These are phyloP conservation scores for Leucophenga varia DNA, from an alignment of 1,140 invertebrate species.

Conservation along the genomic window DNA sequence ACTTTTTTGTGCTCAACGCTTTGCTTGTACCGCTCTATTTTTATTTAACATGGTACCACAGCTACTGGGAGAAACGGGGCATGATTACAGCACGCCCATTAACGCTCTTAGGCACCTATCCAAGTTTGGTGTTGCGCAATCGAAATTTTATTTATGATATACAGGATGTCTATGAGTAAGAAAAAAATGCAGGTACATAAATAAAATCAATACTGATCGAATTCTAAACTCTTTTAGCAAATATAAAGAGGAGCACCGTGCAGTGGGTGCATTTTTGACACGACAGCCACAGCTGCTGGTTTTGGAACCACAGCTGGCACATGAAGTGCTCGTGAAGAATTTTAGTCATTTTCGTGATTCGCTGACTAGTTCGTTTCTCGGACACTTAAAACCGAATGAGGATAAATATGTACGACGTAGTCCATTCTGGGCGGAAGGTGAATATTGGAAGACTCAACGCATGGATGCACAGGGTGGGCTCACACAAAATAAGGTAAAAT, in stretches of 20 bases:
- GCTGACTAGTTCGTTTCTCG: constrained; percentile 31
- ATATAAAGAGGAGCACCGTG: constrained; percentile 26
- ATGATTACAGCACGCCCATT: constrained; percentile 44
- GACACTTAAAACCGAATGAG: constrained; percentile 30
- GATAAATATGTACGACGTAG: constrained; percentile 57
- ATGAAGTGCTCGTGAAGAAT: constrained; percentile 58
- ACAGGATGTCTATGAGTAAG: constrained; percentile 39
- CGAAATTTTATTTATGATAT: constrained; percentile 39
- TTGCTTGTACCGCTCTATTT: constrained; percentile 37
- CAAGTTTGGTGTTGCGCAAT: constrained; percentile 46
- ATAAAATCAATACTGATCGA: not conserved
- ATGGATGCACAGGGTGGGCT: constrained; percentile 60
- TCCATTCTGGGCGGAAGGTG: constrained; percentile 56
- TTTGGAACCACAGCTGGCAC: constrained; percentile 59
- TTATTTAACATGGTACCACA: constrained; percentile 54
- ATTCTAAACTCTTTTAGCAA: constrained; percentile 23
- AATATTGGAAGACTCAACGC: constrained; percentile 61
- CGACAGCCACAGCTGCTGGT: constrained; percentile 57
- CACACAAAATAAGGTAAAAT: constrained; percentile 47
- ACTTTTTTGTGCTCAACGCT: constrained; percentile 4
- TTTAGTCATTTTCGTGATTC: constrained; percentile 56
- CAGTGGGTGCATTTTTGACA: constrained; percentile 57
- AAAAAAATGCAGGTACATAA: not conserved
- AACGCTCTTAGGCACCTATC: constrained; percentile 55
- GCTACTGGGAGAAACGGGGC: constrained; percentile 44